A percentile compares a stretch with the other conserved stretches of the same genome.
phyloP scores from a whole-genome alignment of 1,140 invertebrate species.

The Drosophila pallidifrons region DNA sequence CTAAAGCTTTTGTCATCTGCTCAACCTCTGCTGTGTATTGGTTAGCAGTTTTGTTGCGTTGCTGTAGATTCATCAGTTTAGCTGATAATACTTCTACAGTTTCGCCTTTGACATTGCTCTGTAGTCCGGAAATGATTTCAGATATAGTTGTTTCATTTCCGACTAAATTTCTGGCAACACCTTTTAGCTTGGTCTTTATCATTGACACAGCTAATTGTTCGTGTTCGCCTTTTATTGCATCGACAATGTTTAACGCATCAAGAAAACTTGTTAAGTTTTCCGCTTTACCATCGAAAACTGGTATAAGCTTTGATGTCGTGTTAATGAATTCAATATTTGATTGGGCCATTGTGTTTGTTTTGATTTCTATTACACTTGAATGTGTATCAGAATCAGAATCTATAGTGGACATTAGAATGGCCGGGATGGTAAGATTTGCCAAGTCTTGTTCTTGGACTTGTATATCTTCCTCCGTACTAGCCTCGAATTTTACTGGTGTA shows the following conservation, averaged over 20 bases:
- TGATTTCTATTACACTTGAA: no score
- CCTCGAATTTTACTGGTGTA: no score
- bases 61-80: background rate
- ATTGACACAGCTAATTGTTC: constrained; percentile 1
- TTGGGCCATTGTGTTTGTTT: background rate
- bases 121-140: background rate
- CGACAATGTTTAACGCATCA: background rate
- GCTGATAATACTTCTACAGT: constrained; percentile 3
- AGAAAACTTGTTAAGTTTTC: background rate
- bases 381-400: no score
- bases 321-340: constrained; percentile 1
- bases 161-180: background rate
- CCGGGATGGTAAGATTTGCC: no score
- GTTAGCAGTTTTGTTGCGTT: background rate
- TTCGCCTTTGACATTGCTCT: constrained; percentile 7
- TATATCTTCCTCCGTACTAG: no score
- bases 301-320: constrained; percentile 2
- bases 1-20: constrained; percentile 18
- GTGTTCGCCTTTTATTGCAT: background rate
- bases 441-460: no score
- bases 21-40: background rate
- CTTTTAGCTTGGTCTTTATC: constrained; percentile 1
- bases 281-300: background rate
- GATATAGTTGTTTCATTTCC: background rate
- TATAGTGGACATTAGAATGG: no score